Evolutionary conservation across 2,797 vertebrate species (phyloP).

Genomic region (Acanthurus lineatus): DNA sequence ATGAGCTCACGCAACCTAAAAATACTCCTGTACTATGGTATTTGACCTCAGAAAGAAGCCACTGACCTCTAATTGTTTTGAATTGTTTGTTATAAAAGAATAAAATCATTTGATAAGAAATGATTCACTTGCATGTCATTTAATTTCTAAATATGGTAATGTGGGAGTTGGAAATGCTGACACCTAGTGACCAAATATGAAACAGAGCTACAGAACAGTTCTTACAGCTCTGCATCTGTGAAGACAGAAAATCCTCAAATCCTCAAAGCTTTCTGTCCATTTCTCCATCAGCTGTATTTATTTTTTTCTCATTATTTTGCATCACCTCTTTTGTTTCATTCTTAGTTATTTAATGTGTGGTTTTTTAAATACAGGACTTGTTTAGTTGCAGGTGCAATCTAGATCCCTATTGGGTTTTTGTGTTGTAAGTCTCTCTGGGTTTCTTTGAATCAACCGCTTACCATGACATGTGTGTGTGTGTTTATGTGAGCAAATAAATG

Average conservation of each 20-base stretch:
- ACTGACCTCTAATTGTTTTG: too few species aligned
- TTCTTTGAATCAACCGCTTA: conserved; percentile 1
- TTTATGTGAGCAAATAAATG: background rate
- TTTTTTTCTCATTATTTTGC: background rate
- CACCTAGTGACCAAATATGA: conserved; percentile 51
- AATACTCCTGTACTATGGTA: too few species aligned
- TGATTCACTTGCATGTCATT: too few species aligned
- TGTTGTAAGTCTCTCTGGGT: background rate
- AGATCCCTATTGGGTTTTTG: background rate
- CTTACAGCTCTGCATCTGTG: background rate
- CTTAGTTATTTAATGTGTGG: background rate
- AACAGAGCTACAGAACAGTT: conserved; percentile 3
- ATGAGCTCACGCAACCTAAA: too few species aligned
- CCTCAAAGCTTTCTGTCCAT: background rate
- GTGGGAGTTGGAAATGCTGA: conserved; percentile 45
- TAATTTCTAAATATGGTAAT: background rate
- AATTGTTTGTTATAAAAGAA: too few species aligned
- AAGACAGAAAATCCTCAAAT: background rate
- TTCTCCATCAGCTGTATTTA: background rate
- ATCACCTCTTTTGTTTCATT: background rate
- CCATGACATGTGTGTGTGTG: background rate
- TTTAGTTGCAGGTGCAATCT: background rate
- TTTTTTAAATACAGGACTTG: background rate
- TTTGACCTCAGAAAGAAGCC: too few species aligned
- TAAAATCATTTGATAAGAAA: too few species aligned